These are phyloP conservation scores for Sminthopsis crassicaudata DNA, from an alignment of 2,113 vertebrate species.

Conservation along the genomic window DNA sequence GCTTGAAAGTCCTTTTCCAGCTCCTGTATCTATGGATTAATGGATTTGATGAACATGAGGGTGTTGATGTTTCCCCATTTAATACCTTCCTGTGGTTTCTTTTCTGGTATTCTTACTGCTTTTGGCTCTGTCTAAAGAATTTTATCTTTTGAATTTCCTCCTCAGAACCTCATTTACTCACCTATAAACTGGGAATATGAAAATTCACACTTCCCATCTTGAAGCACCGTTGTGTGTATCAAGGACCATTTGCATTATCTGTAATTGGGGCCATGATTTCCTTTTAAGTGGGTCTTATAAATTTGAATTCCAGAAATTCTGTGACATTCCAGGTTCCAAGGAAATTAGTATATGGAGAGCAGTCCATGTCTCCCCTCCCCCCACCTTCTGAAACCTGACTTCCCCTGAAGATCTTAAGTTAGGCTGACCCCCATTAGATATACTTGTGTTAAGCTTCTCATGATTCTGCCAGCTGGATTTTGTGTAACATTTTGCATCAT, in stretches of 20 bases:
- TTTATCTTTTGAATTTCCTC: background rate
- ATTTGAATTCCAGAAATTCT: background rate
- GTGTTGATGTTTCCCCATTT: background rate
- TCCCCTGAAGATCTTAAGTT: background rate
- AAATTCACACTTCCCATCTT: background rate
- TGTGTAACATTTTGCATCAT: background rate
- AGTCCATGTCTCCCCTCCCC: too few relatives aligned
- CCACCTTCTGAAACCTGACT: background rate
- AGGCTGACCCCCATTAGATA: background rate
- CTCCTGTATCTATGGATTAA: background rate
- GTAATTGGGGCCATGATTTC: background rate
- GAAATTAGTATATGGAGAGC: background rate
- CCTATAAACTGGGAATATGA: background rate
- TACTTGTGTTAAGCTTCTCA: accelerated
- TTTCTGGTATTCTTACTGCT: background rate
- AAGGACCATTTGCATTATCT: background rate
- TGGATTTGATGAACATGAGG: background rate
- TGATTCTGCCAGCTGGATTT: accelerated
- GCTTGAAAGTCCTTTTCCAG: background rate
- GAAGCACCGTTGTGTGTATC: background rate
- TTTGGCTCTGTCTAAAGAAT: constrained; percentile 8
- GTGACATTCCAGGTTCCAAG: background rate
- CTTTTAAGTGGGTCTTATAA: background rate
- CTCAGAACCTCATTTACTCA: background rate
- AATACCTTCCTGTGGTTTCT: background rate